Conservation (phyloP, 2,113 vertebrate species). For the Copsychus sechellarum region DNA sequence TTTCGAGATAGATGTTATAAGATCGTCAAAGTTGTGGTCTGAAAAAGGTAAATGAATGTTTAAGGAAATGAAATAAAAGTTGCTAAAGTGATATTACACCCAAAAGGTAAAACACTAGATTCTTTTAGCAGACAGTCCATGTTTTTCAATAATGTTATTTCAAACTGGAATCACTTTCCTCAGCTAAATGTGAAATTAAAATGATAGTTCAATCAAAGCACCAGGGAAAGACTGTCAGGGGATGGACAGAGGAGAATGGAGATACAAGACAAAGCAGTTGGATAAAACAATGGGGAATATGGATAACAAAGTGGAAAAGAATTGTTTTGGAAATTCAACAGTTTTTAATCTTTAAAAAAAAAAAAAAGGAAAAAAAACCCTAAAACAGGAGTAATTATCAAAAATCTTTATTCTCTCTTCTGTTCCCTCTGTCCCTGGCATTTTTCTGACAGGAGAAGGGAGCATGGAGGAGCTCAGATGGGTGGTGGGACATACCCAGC, state of each 20-base stretch:
- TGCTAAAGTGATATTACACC: background rate
- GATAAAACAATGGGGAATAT: background rate
- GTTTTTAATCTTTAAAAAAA: background rate
- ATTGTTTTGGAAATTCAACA: background rate
- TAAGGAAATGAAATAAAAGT: background rate
- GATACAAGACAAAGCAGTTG: background rate
- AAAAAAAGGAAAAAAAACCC: too few species aligned
- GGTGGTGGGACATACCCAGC: accelerated
- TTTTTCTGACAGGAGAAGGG: background rate
- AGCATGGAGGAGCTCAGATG: background rate
- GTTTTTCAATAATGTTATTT: background rate
- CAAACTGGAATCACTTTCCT: background rate
- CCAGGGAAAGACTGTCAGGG: background rate
- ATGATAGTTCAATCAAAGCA: background rate
- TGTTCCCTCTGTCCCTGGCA: background rate
- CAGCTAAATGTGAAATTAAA: background rate
- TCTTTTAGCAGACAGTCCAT: background rate
- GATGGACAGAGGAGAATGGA: background rate
- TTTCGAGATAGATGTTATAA: background rate
- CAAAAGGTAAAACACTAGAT: background rate
- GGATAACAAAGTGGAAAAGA: background rate
- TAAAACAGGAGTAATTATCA: background rate
- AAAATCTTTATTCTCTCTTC: background rate
- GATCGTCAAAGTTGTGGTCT: background rate
- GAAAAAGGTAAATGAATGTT: background rate